Percentiles rank a stretch among this genome's conserved stretches.
These are phyloP conservation scores for Papilio xuthus DNA, from an alignment of 1,140 invertebrate genomes.

Conservation along the genomic window DNA sequence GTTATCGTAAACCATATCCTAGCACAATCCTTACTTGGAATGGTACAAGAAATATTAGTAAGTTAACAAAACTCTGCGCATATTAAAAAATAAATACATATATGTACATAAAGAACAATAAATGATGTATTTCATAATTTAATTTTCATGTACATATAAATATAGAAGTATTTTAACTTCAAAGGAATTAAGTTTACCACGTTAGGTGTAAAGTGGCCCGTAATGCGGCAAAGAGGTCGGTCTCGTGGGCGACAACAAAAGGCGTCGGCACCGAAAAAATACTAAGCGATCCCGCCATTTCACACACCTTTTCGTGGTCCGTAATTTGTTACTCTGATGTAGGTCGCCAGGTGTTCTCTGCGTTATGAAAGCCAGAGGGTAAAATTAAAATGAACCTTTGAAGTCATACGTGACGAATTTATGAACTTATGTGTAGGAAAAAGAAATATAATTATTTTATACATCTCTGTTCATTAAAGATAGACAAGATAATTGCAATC, in stretches of 20 bases:
- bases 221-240: slow-evolving; percentile 14
- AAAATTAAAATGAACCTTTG: not conserved
- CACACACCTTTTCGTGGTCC: slow-evolving; percentile 4
- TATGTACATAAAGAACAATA: no score
- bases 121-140: not conserved
- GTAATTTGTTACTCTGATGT: slow-evolving; percentile 27
- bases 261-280: slow-evolving; percentile 18
- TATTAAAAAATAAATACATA: no score
- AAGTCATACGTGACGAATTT: not conserved
- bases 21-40: no score
- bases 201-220: slow-evolving; percentile 1
- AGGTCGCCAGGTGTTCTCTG: slow-evolving; percentile 12
- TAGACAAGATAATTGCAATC: not conserved
- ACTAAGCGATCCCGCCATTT: slow-evolving; percentile 11
- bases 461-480: not conserved
- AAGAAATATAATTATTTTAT: not conserved
- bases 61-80: no score
- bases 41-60: no score
- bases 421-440: not conserved
- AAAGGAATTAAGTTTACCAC: not conserved
- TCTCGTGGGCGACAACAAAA: slow-evolving; percentile 22
- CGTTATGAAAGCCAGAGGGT: not conserved
- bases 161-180: not conserved
- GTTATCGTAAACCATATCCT: no score
- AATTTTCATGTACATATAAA: not conserved